Evolutionary conservation across 2,888 invertebrate genomes (phyloP), one percentile per base, ranked within the genome.

Genomic region (Clanis bilineata): DNA sequence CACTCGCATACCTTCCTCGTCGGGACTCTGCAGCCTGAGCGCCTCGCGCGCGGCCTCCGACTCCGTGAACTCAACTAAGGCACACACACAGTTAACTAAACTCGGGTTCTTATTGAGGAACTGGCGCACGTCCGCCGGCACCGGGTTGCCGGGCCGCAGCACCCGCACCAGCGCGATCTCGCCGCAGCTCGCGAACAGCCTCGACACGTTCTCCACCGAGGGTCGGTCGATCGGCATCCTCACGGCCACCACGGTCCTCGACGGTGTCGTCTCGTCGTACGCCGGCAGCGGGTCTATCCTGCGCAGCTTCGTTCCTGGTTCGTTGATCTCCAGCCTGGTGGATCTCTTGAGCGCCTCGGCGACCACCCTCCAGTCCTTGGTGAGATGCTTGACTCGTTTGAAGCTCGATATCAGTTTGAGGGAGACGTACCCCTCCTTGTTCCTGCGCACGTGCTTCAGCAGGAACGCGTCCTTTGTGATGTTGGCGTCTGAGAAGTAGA

Each of bases 401-500:
- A 99, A 98, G 77, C 98, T 98, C 12, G 98, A 97, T 69, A 99
- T 97, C 61, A 99, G 93, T 85, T 98, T 99, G 58, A 99, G 92
- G 58, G 97, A 98, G 15, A 99, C 98, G 87, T 96, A 98, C 21
- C 98, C 98, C 86, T 98, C 98, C 86, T 98, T 98, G 86, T 98
- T 98, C 58, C 98, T 94, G 60, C 97, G 95, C 22, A 98, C 98
- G 82, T 98, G 98, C 83, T 99, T 99, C 65, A 98, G 88, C 51
- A 99, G 93, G 86, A 99, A 99, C 12, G 98, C 98, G 82, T 99
- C 98, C 83, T 98, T 98, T 3, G 97, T 95, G 70, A 99, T 97
- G 83, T 98, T 98, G 57, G 97, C 97, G 80, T 99, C 98, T 64
- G 98, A 97, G 88, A 99, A 98, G 87, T 98, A 98, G 82, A 96